phyloP scores from a whole-genome alignment of 1,140 invertebrate species.

The Conus ventricosus region DNA sequence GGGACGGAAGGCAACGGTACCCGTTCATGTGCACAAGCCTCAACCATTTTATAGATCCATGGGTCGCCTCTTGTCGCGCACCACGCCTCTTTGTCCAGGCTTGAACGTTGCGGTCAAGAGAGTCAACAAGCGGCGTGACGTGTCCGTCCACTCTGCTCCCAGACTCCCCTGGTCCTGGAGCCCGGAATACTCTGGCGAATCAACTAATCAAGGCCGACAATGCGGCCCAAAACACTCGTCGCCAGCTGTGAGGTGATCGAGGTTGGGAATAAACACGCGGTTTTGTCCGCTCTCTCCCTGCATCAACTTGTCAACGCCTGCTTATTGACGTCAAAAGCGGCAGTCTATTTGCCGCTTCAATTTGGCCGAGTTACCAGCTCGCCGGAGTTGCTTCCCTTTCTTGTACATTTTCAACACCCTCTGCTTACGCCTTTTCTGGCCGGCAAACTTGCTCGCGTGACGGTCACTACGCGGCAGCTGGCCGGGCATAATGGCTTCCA shows the following conservation, averaged over 20 bases:
- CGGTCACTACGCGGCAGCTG: no score
- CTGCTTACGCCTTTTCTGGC: background rate
- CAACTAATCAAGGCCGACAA: slow-evolving; percentile 2
- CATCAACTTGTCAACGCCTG: slow-evolving; percentile 4
- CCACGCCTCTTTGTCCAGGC: no score
- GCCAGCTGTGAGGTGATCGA: background rate
- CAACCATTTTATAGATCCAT: no score
- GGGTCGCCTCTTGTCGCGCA: no score
- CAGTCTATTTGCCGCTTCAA: background rate
- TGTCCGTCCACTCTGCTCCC: no score
- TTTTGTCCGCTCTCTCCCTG: background rate
- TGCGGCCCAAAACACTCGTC: background rate
- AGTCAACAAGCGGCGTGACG: no score
- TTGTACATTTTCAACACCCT: slow-evolving; percentile 9
- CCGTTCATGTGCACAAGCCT: no score
- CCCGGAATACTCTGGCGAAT: background rate
- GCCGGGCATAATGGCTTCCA: no score
- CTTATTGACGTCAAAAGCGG: background rate
- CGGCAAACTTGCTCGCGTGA: no score
- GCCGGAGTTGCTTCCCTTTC: background rate
- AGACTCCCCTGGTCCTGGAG: background rate
- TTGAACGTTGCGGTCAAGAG: no score
- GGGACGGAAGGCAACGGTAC: no score
- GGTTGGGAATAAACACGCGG: slow-evolving; percentile 15
- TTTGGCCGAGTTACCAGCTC: background rate